These are phyloP conservation scores for Sprattus sprattus DNA, from an alignment of 2,113 vertebrate genomes.

Conservation along the genomic window DNA sequence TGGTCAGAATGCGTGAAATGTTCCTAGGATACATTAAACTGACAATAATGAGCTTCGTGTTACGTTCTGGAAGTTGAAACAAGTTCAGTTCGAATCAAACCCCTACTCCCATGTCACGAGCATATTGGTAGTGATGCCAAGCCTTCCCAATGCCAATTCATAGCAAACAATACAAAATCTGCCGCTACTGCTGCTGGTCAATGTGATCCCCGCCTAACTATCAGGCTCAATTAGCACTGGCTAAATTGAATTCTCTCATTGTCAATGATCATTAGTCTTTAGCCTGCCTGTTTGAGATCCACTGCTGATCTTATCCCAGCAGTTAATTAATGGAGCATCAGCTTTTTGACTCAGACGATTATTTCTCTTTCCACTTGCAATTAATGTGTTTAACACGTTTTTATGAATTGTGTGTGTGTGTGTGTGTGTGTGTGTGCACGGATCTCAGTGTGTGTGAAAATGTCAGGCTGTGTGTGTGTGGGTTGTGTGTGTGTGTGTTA, in stretches of 20 bases:
- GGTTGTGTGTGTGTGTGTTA: background rate
- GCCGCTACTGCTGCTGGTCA: too few relatives aligned
- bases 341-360: constrained; percentile 19
- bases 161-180: too few relatives aligned
- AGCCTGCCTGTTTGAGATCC: constrained; percentile 9
- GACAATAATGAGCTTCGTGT: too few relatives aligned
- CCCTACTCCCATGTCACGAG: too few relatives aligned
- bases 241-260: constrained; percentile 29
- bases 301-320: constrained; percentile 23
- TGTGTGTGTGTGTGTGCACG: constrained; percentile 10
- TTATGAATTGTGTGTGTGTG: constrained; percentile 6
- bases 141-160: too few relatives aligned
- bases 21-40: too few relatives aligned
- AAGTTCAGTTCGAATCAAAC: too few relatives aligned
- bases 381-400: constrained; percentile 23
- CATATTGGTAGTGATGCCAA: too few relatives aligned
- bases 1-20: too few relatives aligned
- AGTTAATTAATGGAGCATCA: constrained; percentile 36
- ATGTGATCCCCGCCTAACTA: background rate
- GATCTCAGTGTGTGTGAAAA: background rate
- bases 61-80: too few relatives aligned
- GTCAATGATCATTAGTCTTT: constrained; percentile 28
- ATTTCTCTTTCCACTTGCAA: constrained; percentile 20
- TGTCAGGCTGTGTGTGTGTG: background rate
- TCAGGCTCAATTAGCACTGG: constrained; percentile 33